phyloP scores from a whole-genome alignment of 1,140 invertebrate species.

The Drosophila sproati region DNA sequence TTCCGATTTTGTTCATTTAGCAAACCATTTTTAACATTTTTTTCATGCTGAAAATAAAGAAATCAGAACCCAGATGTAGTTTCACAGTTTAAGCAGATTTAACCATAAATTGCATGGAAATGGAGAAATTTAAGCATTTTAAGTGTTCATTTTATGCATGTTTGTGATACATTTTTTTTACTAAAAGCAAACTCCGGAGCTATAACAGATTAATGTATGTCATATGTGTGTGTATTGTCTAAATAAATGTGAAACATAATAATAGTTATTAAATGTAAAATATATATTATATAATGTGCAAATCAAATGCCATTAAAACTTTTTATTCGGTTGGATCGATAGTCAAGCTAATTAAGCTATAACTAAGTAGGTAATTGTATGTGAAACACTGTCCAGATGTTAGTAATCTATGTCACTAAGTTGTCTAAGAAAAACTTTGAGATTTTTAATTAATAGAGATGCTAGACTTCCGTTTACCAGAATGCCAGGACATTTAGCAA shows the following conservation, averaged over 20 bases:
- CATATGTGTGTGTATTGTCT: conserved; percentile 31
- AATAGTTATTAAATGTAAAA: background rate
- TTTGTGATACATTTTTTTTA: conserved; percentile 69
- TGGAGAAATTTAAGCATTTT: conserved; percentile 21
- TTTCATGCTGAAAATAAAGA: too few relatives aligned
- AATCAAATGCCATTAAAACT: conserved; percentile 19
- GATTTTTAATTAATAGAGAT: conserved; percentile 45
- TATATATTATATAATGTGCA: background rate
- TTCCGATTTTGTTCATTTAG: too few relatives aligned
- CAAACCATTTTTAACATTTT: too few relatives aligned
- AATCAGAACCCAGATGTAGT: too few relatives aligned
- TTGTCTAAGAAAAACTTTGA: conserved; percentile 13
- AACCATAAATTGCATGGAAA: background rate
- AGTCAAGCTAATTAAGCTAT: conserved; percentile 6
- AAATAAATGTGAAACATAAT: conserved; percentile 29
- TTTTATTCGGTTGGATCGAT: conserved; percentile 5
- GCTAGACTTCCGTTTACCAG: conserved; percentile 33
- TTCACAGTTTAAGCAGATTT: background rate
- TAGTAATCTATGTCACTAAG: conserved; percentile 10
- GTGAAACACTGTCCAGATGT: conserved; percentile 2
- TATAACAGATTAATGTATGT: conserved; percentile 20
- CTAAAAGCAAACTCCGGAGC: conserved; percentile 13
- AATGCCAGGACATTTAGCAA: background rate
- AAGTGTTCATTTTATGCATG: conserved; percentile 69
- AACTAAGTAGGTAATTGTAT: conserved; percentile 9